Conservation (phyloP, 2,888 invertebrate genomes). For the Chalcosyrphus nemorum region DNA sequence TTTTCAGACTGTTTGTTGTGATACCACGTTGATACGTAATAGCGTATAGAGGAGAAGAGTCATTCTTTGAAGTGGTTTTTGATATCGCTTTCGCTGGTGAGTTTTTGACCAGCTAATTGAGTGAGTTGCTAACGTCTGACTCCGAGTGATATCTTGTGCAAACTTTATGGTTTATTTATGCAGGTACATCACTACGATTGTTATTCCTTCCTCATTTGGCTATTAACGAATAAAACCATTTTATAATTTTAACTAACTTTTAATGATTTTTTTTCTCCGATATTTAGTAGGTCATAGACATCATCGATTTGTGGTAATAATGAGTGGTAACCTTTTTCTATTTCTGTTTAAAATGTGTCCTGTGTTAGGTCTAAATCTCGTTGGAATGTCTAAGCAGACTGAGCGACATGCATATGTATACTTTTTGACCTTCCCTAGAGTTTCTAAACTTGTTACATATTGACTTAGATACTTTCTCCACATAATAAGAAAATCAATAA, state of each 20-base stretch:
- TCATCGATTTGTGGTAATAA: no score
- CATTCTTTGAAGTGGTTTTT: constrained; percentile 59
- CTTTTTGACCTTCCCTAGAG: not conserved
- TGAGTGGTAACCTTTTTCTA: no score
- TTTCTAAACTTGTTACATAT: not conserved
- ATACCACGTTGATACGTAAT: constrained; percentile 49
- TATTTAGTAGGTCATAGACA: constrained; percentile 3
- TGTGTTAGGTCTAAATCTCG: no score
- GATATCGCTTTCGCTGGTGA: constrained; percentile 68
- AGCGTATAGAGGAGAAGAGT: constrained; percentile 21
- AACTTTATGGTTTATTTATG: not conserved
- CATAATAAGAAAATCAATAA: constrained; percentile 10
- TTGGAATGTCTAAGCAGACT: not conserved
- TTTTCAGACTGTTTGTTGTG: constrained; percentile 60
- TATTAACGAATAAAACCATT: not conserved
- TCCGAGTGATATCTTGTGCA: constrained; percentile 30
- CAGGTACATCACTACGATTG: not conserved
- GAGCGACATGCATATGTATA: not conserved
- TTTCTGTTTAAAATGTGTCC: no score
- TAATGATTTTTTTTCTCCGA: not conserved
- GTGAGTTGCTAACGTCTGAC: constrained; percentile 31
- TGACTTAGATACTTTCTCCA: constrained; percentile 28
- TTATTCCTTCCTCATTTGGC: not conserved
- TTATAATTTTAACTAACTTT: not conserved
- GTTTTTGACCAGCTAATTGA: constrained; percentile 45